Conservation (phyloP, 1,140 invertebrate species). For the Drosophila rufa region DNA sequence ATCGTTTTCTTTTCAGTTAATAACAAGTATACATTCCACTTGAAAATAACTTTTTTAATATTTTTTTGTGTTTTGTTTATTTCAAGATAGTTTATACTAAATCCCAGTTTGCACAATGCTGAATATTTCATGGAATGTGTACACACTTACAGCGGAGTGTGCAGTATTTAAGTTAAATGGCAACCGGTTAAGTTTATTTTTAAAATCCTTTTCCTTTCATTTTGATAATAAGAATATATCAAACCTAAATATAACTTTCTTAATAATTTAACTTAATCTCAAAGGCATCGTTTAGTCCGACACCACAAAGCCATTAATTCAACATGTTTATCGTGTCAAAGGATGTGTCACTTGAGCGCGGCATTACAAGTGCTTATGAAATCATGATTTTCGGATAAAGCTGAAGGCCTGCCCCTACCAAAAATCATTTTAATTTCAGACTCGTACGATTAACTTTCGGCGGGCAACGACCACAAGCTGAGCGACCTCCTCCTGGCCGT, state of each 20-base stretch:
- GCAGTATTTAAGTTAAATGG: not conserved
- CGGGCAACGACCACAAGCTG: conserved; percentile 69
- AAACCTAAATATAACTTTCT: too few relatives aligned
- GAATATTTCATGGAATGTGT: not conserved
- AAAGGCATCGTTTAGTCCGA: conserved; percentile 1
- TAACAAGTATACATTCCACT: not conserved
- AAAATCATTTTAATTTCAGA: conserved; percentile 34
- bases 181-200: not conserved
- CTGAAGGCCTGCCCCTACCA: conserved; percentile 4
- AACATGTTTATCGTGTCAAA: conserved; percentile 14
- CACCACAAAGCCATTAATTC: conserved; percentile 16
- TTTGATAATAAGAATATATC: not conserved
- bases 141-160: not conserved
- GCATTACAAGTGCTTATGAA: conserved; percentile 33
- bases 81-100: conserved; percentile 10
- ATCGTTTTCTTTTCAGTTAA: not conserved
- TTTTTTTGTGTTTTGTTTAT: not conserved
- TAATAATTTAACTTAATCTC: not conserved
- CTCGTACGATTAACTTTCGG: conserved; percentile 55
- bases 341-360: conserved; percentile 26
- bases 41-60: not conserved
- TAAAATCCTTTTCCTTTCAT: not conserved
- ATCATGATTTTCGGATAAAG: conserved; percentile 1
- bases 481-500: conserved; percentile 6
- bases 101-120: not conserved